Conservation (phyloP, 2,888 invertebrate genomes). For the Brachypterus glaber region DNA sequence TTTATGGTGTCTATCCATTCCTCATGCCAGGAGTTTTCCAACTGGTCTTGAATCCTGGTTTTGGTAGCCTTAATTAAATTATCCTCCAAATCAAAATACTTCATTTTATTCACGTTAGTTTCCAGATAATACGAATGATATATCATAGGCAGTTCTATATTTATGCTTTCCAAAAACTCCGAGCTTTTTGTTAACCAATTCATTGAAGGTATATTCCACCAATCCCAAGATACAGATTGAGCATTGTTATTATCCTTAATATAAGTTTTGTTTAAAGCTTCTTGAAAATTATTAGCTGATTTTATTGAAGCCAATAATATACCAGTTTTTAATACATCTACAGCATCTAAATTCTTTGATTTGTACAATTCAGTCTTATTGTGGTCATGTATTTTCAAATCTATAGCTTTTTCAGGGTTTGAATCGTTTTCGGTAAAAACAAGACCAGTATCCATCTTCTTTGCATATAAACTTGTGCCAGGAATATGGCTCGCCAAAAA, state of each 20-base stretch:
- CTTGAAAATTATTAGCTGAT: conserved; percentile 14
- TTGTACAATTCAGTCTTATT: conserved; percentile 17
- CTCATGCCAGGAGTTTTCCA: conserved; percentile 39
- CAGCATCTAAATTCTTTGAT: conserved; percentile 23
- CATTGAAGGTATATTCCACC: conserved; percentile 39
- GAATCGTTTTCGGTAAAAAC: conserved; percentile 2
- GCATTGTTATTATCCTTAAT: conserved; percentile 16
- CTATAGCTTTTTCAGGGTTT: background rate
- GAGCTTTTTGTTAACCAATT: conserved; percentile 37
- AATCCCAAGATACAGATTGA: conserved; percentile 36
- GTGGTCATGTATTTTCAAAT: background rate
- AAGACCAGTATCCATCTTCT: conserved; percentile 13
- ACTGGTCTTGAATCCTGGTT: conserved; percentile 37
- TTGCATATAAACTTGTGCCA: conserved; percentile 37
- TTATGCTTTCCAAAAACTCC: conserved; percentile 25
- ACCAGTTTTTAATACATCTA: conserved; percentile 35
- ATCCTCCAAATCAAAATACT: conserved; percentile 33
- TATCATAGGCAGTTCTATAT: conserved; percentile 16
- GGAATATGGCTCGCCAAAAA: conserved; percentile 45
- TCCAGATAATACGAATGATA: conserved; percentile 25
- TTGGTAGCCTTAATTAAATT: conserved; percentile 37
- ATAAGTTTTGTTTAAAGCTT: conserved; percentile 6
- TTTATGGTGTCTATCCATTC: conserved; percentile 37
- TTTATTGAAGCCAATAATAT: conserved; percentile 32
- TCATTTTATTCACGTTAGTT: conserved; percentile 27